These are phyloP conservation scores for Gila robusta DNA, from an alignment of 2,797 vertebrate species.

Conservation along the genomic window DNA sequence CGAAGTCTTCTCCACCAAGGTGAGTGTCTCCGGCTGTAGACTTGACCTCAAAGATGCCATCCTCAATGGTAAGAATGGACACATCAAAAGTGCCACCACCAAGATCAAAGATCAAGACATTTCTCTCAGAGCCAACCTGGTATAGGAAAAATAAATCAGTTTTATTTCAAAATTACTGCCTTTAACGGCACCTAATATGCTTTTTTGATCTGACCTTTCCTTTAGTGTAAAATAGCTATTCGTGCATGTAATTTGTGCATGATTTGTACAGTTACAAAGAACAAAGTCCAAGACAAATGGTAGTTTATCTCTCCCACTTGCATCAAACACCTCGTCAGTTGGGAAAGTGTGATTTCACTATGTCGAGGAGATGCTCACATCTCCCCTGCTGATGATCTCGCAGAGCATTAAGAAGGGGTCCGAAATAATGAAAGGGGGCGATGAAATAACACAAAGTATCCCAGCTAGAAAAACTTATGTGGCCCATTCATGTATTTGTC, in stretches of 20 bases:
- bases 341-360: too few species aligned
- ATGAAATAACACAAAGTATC: too few species aligned
- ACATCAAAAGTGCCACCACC: slow-evolving; percentile 94
- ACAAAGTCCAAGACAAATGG: neutral
- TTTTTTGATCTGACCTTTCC: neutral
- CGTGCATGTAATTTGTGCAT: too few species aligned
- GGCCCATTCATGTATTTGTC: too few species aligned
- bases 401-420: too few species aligned
- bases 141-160: neutral
- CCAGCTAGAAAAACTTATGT: too few species aligned
- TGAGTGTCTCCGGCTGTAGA: slow-evolving; percentile 92
- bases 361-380: too few species aligned
- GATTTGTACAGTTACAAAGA: too few species aligned
- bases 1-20: slow-evolving; percentile 91
- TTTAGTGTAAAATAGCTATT: neutral
- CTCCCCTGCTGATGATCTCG: too few species aligned
- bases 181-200: neutral
- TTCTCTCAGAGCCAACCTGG: slow-evolving; percentile 90
- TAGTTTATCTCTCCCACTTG: neutral
- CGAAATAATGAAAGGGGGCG: too few species aligned
- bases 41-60: slow-evolving; percentile 94
- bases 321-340: neutral
- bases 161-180: neutral
- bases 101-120: slow-evolving; percentile 92
- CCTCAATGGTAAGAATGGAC: slow-evolving; percentile 93